Base-by-base conservation (phyloP, 2,113 vertebrate genomes). In the Trematomus loennbergii region DNA sequence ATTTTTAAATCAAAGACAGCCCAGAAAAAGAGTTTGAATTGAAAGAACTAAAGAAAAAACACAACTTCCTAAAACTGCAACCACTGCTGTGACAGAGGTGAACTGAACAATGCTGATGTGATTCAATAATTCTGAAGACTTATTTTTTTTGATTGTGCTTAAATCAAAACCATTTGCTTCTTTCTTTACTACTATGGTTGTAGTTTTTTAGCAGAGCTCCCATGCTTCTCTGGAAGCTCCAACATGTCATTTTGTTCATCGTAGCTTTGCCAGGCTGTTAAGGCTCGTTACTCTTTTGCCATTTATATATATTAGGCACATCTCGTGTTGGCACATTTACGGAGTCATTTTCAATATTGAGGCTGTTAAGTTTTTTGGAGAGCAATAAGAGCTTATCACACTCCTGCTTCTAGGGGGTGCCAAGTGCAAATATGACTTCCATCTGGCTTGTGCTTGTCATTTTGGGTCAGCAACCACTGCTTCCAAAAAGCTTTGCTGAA, bases 221-320 rank as follows among this genome's bases (percentile, higher is more conserved):
- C 36, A 6, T 33, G 53, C 58, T 61, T 46, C 48, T 66, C 71
- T 58, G 36, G 40, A 49, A 16, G 16, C 57, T 68, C 71, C 40
- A 66, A 54, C 13, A 11, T 76, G 68, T 81, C 5, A 22, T 79
- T 81, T 80, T 54, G 52, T 82, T 64, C 75, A 20, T 78, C 18
- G n/a, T 18, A 72, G 48, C 81, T 72, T n/a, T 71, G 45, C 66
- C 73, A 9, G 8, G 6, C 48, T 76, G 71, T 68, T 46, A 0
- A 58, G 20, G 16, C 20, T 18, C 3, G 17, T 71, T 57, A 79
- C 13, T 77, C 62, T 40, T 76, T 73, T 61, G 59, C 62, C 53
- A 33, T 79, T 73, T 62, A n/a, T 18, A 78, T 73, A 69, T 45
- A 76, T 67, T 16, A 60, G 65, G 2, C 29, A 22, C 18, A 7